Evolutionary conservation across 1,140 invertebrate species (phyloP), one percentile per base, ranked within the genome.

Genomic region (Drosophila jambulina): DNA sequence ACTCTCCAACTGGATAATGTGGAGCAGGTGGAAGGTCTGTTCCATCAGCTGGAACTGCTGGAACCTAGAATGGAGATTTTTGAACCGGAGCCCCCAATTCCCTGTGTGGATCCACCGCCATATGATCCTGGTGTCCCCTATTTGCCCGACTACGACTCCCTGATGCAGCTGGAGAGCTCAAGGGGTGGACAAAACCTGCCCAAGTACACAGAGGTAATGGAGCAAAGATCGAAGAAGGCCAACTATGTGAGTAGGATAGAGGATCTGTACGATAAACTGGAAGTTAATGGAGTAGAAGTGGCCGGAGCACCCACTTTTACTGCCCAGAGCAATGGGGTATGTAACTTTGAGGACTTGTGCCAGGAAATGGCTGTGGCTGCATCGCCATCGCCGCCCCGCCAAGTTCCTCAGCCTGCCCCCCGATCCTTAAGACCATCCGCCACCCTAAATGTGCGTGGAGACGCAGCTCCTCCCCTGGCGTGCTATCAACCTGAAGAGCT

Each of bases 121-220:
- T 87, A 87, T 62, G 80, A 84, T 23, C 60, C 69, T 10, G 62
- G 63, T 17, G 19, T 70, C 7, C 65, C 56, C 3, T 60, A 54
- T 49, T 57, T 90, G 17, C 85, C 85, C 21, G 85, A 90, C 64
- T 90, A 90, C 43, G 86, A 90, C 9, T 76, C 78, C n/a, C 58
- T 90, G 8, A 90, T 90, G 86, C 75, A 76, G 49, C 29, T 79
- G 51, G 85, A 88, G 1, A 62, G 10, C n/a, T 32, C 48, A 1
- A 74, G 68, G 42, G 19, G n/a, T 15, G 43, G 69, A 1, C 54
- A 51, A 9, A 81, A 42, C 23, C 42, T 90, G 59, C 85, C 85
- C 19, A 85, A 91, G 0, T 90, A 90, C 27, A 74, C 63, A 0
- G 86, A 90, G 42, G 85, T 74, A 7, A 67, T 85, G 27, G 27